Percentiles rank a stretch among this genome's conserved stretches.
Evolutionary conservation across 2,797 vertebrate genomes (phyloP).

Genomic region (Eidolon dupreanum): DNA sequence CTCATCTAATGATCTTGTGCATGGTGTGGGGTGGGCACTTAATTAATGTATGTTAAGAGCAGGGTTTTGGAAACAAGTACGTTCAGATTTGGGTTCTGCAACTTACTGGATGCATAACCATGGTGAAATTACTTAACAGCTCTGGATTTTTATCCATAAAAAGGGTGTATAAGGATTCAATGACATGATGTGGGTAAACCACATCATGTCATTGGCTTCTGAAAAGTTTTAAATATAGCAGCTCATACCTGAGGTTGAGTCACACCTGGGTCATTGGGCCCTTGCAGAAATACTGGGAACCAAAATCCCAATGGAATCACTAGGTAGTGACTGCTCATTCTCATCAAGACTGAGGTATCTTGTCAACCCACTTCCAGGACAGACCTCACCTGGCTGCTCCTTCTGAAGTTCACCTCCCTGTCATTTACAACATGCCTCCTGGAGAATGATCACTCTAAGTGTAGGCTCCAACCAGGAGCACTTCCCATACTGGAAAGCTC

Average conservation of each 20-base stretch:
- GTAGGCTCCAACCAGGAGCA: not conserved
- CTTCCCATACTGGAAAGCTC: not conserved
- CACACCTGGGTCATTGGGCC: not conserved
- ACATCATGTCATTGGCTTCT: not conserved
- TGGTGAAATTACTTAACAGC: not conserved
- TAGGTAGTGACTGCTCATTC: not conserved
- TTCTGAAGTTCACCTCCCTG: not conserved
- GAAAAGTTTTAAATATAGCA: not conserved
- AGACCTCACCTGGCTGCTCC: not conserved
- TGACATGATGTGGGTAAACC: not conserved
- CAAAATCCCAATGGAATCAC: not conserved
- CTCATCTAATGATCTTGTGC: not conserved
- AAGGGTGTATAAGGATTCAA: not conserved
- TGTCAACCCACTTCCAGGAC: not conserved
- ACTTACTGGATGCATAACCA: not conserved
- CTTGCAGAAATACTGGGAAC: not conserved
- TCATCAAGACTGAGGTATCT: not conserved
- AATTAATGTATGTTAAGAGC: not conserved
- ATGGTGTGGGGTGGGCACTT: not conserved
- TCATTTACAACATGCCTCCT: not conserved
- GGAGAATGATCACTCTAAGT: too few species aligned
- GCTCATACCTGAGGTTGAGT: not conserved
- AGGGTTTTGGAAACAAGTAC: not conserved
- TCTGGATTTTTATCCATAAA: not conserved
- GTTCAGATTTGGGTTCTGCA: not conserved